These are phyloP conservation scores for Myotis planiceps DNA, from an alignment of 2,797 vertebrate genomes.

Conservation along the genomic window DNA sequence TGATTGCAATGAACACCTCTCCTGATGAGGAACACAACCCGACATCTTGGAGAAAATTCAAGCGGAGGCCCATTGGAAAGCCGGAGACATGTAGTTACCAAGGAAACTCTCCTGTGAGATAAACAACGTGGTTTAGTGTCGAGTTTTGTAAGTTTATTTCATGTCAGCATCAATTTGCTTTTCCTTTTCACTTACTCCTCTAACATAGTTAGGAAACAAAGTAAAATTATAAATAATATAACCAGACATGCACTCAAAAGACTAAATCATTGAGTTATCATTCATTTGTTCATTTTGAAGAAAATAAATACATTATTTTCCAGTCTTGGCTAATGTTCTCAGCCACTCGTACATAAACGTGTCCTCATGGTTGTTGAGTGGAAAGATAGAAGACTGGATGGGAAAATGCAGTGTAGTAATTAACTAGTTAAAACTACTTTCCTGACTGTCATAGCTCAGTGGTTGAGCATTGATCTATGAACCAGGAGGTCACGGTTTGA, in stretches of 20 bases:
- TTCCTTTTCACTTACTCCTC: background rate
- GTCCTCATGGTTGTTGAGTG: background rate
- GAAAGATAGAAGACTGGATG: background rate
- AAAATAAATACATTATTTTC: background rate
- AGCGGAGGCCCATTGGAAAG: background rate
- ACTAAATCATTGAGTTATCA: background rate
- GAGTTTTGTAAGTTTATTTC: background rate
- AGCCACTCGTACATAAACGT: accelerated
- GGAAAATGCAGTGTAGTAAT: background rate
- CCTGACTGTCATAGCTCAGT: too few relatives aligned
- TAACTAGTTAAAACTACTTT: background rate
- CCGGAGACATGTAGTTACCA: background rate
- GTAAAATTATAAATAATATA: background rate
- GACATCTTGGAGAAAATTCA: conserved; percentile 1
- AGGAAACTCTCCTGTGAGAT: background rate
- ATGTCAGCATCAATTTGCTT: background rate
- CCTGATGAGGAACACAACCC: conserved; percentile 29
- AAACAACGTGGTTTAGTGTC: background rate
- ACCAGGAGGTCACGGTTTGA: too few relatives aligned
- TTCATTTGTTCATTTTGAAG: background rate
- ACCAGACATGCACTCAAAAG: background rate
- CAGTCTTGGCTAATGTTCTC: background rate
- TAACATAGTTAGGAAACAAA: background rate
- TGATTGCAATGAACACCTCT: conserved; percentile 68
- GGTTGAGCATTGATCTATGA: too few relatives aligned